phyloP scores from a whole-genome alignment of 2,888 invertebrate species.

The Congeria kusceri region DNA sequence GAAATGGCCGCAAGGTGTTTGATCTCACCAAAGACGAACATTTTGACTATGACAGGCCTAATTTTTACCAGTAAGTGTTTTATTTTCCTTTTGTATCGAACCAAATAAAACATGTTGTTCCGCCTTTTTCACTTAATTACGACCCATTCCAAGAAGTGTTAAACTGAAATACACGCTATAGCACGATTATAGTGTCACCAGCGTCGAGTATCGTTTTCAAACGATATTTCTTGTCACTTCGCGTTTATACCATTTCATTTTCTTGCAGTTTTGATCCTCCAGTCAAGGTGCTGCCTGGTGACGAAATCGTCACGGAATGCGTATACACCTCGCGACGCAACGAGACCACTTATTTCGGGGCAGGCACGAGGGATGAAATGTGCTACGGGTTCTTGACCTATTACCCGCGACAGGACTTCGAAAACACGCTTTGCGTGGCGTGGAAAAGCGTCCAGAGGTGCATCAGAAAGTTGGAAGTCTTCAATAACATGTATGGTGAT shows the following conservation, averaged over 20 bases:
- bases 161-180: too few species aligned
- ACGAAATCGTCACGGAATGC: conserved; percentile 66
- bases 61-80: conserved; percentile 64
- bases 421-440: conserved; percentile 57
- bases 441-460: conserved; percentile 67
- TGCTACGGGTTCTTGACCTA: conserved; percentile 71
- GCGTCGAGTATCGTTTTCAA: too few species aligned
- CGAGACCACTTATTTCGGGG: conserved; percentile 57
- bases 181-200: too few species aligned
- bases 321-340: conserved; percentile 56
- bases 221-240: too few species aligned
- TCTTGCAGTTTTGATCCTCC: conserved; percentile 68
- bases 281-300: conserved; percentile 63
- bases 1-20: conserved; percentile 51
- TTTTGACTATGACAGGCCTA: conserved; percentile 69
- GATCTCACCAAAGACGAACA: conserved; percentile 64
- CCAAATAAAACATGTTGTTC: too few species aligned
- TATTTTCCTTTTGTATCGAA: too few species aligned
- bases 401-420: conserved; percentile 58
- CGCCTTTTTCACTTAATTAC: too few species aligned
- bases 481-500: conserved; percentile 48
- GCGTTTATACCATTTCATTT: background rate
- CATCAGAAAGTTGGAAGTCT: conserved; percentile 62
- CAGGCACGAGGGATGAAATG: conserved; percentile 69
- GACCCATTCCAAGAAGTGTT: too few species aligned